Evolutionary conservation across 2,113 vertebrate genomes (phyloP).

Genomic region (Cyprinus carpio): DNA sequence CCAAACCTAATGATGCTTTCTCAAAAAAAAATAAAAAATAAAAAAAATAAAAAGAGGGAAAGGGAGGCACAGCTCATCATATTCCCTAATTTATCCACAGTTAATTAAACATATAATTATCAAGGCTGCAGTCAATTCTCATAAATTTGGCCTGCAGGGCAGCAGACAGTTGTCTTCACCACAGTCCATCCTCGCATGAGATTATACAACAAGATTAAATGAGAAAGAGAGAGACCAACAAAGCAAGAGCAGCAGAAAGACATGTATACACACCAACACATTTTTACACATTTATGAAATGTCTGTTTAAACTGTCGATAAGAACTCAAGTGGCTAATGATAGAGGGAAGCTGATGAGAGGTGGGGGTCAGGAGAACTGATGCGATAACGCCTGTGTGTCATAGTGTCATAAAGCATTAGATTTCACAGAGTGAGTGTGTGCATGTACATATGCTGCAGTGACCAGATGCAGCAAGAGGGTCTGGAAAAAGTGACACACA

Average conservation of each 20-base stretch:
- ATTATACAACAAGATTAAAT: neutral
- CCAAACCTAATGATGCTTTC: neutral
- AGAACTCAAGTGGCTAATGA: neutral
- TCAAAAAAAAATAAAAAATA: neutral
- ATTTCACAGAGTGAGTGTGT: neutral
- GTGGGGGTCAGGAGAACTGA: conserved; percentile 8
- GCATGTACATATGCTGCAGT: neutral
- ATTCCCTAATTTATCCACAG: neutral
- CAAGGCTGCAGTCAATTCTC: neutral
- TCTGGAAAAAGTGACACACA: neutral
- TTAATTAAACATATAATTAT: neutral
- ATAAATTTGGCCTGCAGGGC: neutral
- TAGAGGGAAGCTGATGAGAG: neutral
- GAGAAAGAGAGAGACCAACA: conserved; percentile 1
- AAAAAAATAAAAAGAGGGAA: neutral
- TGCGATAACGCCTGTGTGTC: conserved; percentile 31
- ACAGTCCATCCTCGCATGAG: neutral
- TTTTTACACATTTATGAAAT: neutral
- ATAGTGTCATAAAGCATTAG: conserved; percentile 42
- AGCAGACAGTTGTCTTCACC: conserved; percentile 19
- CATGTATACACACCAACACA: neutral
- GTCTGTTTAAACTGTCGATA: neutral
- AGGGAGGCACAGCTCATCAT: neutral
- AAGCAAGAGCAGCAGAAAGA: neutral
- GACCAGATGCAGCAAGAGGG: neutral